These are phyloP conservation scores for Chiloscyllium punctatum DNA, from an alignment of 2,797 vertebrate species.

Conservation along the genomic window DNA sequence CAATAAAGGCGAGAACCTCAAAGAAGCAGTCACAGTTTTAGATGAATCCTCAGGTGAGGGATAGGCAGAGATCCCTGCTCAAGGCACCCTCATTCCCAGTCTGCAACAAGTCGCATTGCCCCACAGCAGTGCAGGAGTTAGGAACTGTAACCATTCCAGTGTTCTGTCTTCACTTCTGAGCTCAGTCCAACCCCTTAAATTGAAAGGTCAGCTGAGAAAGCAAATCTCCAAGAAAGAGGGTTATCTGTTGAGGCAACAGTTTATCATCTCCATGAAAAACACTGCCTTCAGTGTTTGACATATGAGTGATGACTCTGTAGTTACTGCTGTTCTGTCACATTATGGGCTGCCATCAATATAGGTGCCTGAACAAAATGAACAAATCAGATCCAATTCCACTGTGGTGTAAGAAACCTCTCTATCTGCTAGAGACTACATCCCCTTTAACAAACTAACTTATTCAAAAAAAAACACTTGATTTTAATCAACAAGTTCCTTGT, in stretches of 20 bases:
- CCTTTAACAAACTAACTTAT: background rate
- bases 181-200: background rate
- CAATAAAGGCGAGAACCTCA: background rate
- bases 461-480: background rate
- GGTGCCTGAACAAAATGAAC: background rate
- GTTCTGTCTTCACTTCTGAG: background rate
- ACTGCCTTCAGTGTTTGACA: background rate
- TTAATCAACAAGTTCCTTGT: background rate
- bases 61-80: background rate
- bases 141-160: background rate
- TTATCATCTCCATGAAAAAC: background rate
- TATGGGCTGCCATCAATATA: background rate
- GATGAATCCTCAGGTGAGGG: background rate
- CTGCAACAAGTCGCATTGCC: background rate
- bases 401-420: too few species aligned
- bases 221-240: background rate
- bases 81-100: background rate
- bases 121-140: background rate
- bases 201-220: background rate
- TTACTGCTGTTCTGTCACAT: background rate
- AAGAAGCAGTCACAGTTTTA: background rate
- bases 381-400: background rate
- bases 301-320: background rate
- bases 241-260: too few species aligned
- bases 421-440: background rate